Base-by-base conservation (phyloP, 92 coral and sea anemone genomes). In the Micromussa lordhowensis region DNA sequence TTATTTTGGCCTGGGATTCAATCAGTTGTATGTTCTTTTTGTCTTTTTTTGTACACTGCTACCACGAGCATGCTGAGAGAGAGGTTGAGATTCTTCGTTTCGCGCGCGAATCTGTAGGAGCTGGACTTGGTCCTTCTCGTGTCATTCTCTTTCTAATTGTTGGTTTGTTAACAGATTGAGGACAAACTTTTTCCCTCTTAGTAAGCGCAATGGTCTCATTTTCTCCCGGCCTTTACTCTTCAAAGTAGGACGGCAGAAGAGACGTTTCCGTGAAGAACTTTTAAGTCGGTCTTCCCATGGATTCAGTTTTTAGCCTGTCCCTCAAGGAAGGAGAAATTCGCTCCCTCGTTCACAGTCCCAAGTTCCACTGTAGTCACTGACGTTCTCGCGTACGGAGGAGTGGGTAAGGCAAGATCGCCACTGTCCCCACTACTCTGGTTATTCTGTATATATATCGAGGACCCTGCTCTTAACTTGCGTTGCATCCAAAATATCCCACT, bases 341-440 rank as follows among this genome's bases (percentile, higher is more conserved):
- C 83, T 77, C 68, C 89, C 14, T 61, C 76, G 83, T 85, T 85
- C n/a, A 28, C 75, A 44, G 44, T 36, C 44, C 89, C 89, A 28
- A 76, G n/a, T 21, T 85, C 76, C 18, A 58, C 82, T 21, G 76
- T 76, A 13, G 29, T 26, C 22, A 48, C 32, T 4, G 63, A n/a
- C 24, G 49, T 38, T 9, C 77, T 63, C 18, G 63, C 57, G 26
- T 0, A 36, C 17, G 82, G 32, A 54, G 79, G 21, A 26, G 66
- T 6, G 58, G 69, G 77, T 15, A 51, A 72, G 68, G 78, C 54
- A 0, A 40, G 28, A 2, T 84, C 86, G 26, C 82, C 79, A 16
- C 54, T 61, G 32, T 85, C 89, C 18, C 24, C 89, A 61, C 82
- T 85, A 66, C 83, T 77, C 22, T 85, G 89, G 44, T 72, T 72